Percentiles rank a stretch among this genome's conserved stretches.
Evolutionary conservation across 2,113 vertebrate species (phyloP).

Genomic region (Geococcyx californianus): DNA sequence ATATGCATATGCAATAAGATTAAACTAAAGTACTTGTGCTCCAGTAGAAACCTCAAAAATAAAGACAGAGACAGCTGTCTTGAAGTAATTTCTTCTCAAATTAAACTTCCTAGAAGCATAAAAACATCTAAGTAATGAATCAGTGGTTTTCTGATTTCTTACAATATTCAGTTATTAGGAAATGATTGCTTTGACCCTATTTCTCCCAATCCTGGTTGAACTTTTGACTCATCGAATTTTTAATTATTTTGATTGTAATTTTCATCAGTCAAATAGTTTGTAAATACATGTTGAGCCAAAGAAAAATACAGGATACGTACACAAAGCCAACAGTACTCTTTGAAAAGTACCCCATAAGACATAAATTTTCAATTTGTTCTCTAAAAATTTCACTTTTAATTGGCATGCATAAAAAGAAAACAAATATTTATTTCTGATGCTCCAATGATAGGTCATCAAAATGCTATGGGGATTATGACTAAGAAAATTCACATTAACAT

Average conservation of each 20-base stretch:
- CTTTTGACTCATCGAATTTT: not conserved
- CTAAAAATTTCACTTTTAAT: not conserved
- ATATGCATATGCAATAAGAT: not conserved
- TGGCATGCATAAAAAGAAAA: not conserved
- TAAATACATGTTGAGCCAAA: not conserved
- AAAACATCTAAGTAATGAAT: not conserved
- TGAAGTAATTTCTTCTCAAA: not conserved
- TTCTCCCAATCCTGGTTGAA: not conserved
- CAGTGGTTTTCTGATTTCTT: not conserved
- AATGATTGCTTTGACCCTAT: not conserved
- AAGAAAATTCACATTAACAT: not conserved
- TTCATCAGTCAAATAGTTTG: not conserved
- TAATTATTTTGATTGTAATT: not conserved
- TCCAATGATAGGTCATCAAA: not conserved
- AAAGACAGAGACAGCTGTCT: not conserved
- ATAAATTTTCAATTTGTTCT: not conserved
- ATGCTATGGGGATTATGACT: not conserved
- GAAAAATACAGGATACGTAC: not conserved
- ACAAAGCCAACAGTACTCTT: accelerated
- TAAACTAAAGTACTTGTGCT: not conserved
- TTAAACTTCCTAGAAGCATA: not conserved
- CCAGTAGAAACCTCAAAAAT: not conserved
- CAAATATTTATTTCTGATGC: not conserved
- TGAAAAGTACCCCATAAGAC: not conserved
- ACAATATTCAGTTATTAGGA: not conserved